Conservation (phyloP, 2,113 vertebrate species). For the Rhinogobius similis region DNA sequence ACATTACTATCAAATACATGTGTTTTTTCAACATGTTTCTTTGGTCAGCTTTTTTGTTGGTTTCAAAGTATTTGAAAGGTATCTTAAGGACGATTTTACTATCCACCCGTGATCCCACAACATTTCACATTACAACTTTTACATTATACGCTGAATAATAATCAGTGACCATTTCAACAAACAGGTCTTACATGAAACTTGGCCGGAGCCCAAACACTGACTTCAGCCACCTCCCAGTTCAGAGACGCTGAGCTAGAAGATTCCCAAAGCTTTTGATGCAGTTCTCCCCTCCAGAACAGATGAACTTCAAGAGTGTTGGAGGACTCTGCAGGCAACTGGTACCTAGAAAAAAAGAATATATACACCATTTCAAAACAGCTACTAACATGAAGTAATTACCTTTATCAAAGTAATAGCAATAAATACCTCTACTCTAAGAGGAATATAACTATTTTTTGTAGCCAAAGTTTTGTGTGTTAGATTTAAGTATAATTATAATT, state of each 20-base stretch:
- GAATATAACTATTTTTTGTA: no score
- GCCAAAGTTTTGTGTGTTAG: background rate
- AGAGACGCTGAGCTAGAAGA: slow-evolving; percentile 50
- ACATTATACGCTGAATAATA: background rate
- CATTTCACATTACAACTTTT: background rate
- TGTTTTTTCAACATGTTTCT: no score
- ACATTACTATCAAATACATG: no score
- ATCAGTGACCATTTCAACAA: background rate
- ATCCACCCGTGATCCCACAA: no score
- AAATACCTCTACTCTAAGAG: background rate
- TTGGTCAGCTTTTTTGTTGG: no score
- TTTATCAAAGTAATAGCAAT: background rate
- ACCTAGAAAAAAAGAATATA: slow-evolving; percentile 58
- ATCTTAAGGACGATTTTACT: no score
- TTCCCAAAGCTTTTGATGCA: slow-evolving; percentile 56
- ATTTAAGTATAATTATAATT: no score
- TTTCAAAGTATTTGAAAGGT: no score
- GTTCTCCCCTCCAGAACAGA: slow-evolving; percentile 41
- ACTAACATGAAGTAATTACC: background rate
- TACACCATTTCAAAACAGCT: background rate
- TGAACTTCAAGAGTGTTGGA: slow-evolving; percentile 57
- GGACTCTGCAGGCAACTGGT: slow-evolving; percentile 59
- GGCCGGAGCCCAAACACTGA: slow-evolving; percentile 70
- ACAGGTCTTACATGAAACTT: slow-evolving; percentile 54
- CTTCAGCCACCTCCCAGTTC: slow-evolving; percentile 75